phyloP scores from a whole-genome alignment of 2,888 invertebrate species.

The Cheilosia scutellata region DNA sequence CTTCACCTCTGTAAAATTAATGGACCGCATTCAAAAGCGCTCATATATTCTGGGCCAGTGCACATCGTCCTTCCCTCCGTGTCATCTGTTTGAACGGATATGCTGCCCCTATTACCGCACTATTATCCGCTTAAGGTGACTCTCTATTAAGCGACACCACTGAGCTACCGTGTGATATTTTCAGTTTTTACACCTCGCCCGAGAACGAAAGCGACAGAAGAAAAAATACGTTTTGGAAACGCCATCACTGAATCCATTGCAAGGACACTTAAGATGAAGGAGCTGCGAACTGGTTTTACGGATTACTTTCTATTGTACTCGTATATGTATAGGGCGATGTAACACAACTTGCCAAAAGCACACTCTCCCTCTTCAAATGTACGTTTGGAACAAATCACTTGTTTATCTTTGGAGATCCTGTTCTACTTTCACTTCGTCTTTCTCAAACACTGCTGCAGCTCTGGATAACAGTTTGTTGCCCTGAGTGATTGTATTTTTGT shows the following conservation, averaged over 20 bases:
- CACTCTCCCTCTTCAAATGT: slow-evolving; percentile 25
- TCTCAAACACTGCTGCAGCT: not conserved
- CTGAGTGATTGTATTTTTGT: slow-evolving; percentile 16
- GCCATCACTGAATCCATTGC: slow-evolving; percentile 18
- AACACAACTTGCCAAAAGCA: slow-evolving; percentile 6
- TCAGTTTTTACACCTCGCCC: slow-evolving; percentile 45
- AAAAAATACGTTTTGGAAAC: slow-evolving; percentile 11
- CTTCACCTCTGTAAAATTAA: slow-evolving; percentile 58
- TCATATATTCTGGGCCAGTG: slow-evolving; percentile 63
- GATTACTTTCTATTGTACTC: slow-evolving; percentile 61
- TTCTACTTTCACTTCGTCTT: slow-evolving; percentile 4
- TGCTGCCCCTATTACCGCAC: slow-evolving; percentile 54
- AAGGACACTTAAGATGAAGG: slow-evolving; percentile 61
- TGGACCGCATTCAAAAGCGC: slow-evolving; percentile 65
- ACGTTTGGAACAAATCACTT: slow-evolving; percentile 40
- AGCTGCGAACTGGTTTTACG: slow-evolving; percentile 44
- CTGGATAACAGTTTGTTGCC: slow-evolving; percentile 8
- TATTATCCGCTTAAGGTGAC: slow-evolving; percentile 70
- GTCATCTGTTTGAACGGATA: slow-evolving; percentile 10
- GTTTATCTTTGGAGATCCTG: slow-evolving; percentile 43
- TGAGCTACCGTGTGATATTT: slow-evolving; percentile 46
- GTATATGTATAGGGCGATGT: slow-evolving; percentile 12
- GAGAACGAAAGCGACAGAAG: slow-evolving; percentile 7
- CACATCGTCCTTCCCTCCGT: not conserved
- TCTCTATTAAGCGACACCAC: slow-evolving; percentile 52